Evolutionary conservation across 1,140 invertebrate genomes (phyloP).

Genomic region (Berghia stephanieae): DNA sequence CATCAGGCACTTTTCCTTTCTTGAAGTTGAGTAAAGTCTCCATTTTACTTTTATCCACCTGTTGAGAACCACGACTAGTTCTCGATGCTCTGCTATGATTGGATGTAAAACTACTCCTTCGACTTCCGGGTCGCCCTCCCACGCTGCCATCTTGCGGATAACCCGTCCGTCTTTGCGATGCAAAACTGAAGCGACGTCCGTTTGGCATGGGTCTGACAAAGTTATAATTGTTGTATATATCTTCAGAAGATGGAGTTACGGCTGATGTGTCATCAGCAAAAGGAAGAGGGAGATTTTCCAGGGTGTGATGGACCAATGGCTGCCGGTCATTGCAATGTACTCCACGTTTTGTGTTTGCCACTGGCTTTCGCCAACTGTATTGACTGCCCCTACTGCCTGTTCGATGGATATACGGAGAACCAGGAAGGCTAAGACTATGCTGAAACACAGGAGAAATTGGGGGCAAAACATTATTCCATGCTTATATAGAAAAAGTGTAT

Average conservation of each 20-base stretch:
- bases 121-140: slow-evolving; percentile 43
- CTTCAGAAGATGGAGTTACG: slow-evolving; percentile 97
- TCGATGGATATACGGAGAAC: slow-evolving; percentile 92
- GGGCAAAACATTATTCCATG: neutral
- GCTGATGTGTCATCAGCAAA: slow-evolving; percentile 97
- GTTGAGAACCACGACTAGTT: slow-evolving; percentile 42
- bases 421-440: slow-evolving; percentile 94
- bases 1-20: slow-evolving; percentile 54
- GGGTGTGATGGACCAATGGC: slow-evolving; percentile 90
- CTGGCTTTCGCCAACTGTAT: slow-evolving; percentile 80
- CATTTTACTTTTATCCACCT: slow-evolving; percentile 47
- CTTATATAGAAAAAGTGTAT: neutral
- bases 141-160: slow-evolving; percentile 20
- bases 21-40: slow-evolving; percentile 48
- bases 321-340: slow-evolving; percentile 77
- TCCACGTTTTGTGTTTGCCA: neutral
- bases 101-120: slow-evolving; percentile 57
- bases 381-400: slow-evolving; percentile 72
- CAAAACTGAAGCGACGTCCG: slow-evolving; percentile 51
- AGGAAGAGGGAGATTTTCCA: slow-evolving; percentile 94
- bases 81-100: slow-evolving; percentile 53
- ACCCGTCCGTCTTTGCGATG: slow-evolving; percentile 43
- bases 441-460: slow-evolving; percentile 66
- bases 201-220: slow-evolving; percentile 51
- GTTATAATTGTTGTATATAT: slow-evolving; percentile 68